Percentiles rank a stretch among this genome's conserved stretches.
Evolutionary conservation across 2,797 vertebrate species (phyloP).

Genomic region (Pseudochirops corinnae): DNA sequence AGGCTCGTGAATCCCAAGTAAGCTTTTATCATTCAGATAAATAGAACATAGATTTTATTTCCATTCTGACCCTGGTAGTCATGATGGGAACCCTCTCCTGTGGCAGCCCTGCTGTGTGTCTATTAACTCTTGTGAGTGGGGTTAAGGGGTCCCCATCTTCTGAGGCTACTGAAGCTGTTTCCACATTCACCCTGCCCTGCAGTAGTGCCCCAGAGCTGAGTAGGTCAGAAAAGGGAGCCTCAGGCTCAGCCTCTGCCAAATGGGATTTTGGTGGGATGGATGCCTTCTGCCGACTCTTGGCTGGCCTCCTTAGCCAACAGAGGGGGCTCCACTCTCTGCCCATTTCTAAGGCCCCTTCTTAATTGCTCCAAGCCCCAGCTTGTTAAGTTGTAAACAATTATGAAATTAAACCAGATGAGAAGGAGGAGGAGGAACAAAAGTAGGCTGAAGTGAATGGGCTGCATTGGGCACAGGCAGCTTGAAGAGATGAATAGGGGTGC

Average conservation of each 20-base stretch:
- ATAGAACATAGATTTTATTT: background rate
- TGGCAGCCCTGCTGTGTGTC: no score
- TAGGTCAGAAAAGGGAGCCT: background rate
- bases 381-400: conserved; percentile 61
- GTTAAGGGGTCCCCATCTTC: background rate
- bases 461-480: background rate
- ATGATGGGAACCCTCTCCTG: background rate
- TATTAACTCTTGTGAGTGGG: background rate
- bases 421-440: conserved; percentile 54
- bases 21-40: background rate
- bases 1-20: background rate
- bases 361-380: conserved; percentile 52
- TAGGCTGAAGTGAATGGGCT: conserved; percentile 11
- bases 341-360: background rate
- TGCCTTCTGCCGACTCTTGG: background rate
- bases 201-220: background rate
- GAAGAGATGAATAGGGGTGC: background rate
- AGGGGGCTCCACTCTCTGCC: background rate
- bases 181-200: background rate
- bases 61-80: background rate
- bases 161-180: background rate
- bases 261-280: background rate
- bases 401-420: conserved; percentile 59
- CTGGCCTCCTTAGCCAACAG: background rate
- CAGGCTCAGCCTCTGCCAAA: background rate